These are phyloP conservation scores for Fabriciana adippe DNA, from an alignment of 2,888 invertebrate species.

Conservation along the genomic window DNA sequence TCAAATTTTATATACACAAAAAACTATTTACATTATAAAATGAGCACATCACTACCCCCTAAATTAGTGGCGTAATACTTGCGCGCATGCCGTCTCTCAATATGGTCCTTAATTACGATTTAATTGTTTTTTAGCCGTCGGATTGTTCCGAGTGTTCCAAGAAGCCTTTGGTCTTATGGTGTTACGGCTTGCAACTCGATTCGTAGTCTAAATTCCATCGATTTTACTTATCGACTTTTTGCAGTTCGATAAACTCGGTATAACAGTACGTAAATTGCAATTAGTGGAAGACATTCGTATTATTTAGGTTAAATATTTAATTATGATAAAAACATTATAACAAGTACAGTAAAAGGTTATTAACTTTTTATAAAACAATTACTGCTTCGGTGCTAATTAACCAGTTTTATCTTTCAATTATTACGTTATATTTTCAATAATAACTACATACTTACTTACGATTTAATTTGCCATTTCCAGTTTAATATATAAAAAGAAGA, in stretches of 20 bases:
- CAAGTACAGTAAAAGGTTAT: conserved; percentile 6
- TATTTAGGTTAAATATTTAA: conserved; percentile 21
- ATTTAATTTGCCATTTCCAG: not conserved
- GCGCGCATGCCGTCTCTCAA: conserved; percentile 71
- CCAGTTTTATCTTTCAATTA: conserved; percentile 13
- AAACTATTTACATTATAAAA: conserved; percentile 29
- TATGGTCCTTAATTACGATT: conserved; percentile 77
- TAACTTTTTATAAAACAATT: conserved; percentile 13
- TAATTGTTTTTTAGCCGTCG: conserved; percentile 76
- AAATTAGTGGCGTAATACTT: conserved; percentile 63
- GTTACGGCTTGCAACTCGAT: conserved; percentile 40
- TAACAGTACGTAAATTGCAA: conserved; percentile 30
- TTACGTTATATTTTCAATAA: conserved; percentile 6
- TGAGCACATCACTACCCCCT: conserved; percentile 54
- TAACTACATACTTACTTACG: conserved; percentile 2
- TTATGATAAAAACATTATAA: conserved; percentile 14
- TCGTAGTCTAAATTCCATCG: conserved; percentile 52
- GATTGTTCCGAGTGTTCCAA: conserved; percentile 65
- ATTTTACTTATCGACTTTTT: conserved; percentile 42
- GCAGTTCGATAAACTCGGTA: conserved; percentile 43
- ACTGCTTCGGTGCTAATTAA: conserved; percentile 5
- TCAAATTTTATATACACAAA: conserved; percentile 9
- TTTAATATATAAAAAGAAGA: too few species aligned
- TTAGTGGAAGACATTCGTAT: conserved; percentile 6
- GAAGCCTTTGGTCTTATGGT: conserved; percentile 55